Conservation (phyloP, 2,113 vertebrate genomes). For the Rhinopomastus cyanomelas region DNA sequence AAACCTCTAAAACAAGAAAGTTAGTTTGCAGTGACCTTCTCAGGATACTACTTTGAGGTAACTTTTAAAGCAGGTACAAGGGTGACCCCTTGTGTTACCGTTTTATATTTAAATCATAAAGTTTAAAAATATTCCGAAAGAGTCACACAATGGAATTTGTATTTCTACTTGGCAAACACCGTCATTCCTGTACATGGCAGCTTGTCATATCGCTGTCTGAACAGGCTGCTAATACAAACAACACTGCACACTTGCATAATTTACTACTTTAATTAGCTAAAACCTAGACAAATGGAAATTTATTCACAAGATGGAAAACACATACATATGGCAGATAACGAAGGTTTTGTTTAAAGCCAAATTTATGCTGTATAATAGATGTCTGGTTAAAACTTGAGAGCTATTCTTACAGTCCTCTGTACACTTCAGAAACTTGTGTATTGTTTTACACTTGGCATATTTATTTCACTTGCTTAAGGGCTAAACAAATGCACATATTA, state of each 20-base stretch:
- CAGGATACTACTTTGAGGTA: not conserved
- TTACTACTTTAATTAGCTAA: not conserved
- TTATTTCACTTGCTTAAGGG: not conserved
- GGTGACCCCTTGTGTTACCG: slow-evolving; percentile 51
- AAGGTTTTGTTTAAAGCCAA: not conserved
- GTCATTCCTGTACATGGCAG: not conserved
- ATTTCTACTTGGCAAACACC: not conserved
- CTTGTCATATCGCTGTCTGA: not conserved
- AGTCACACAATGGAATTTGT: not conserved
- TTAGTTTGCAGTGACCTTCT: not conserved
- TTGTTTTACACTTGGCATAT: not conserved
- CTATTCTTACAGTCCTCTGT: not conserved
- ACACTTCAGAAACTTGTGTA: not conserved
- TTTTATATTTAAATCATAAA: not conserved
- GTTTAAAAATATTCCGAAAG: not conserved
- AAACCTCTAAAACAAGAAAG: not conserved
- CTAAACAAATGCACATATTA: not conserved
- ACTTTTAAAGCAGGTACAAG: slow-evolving; percentile 24
- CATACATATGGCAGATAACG: not conserved
- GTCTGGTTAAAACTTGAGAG: not conserved
- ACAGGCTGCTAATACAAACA: not conserved
- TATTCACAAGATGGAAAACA: not conserved
- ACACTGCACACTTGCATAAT: not conserved
- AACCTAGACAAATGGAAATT: not conserved
- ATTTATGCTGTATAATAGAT: not conserved